phyloP scores from a whole-genome alignment of 2,113 vertebrate genomes.

The Zapus hudsonius region DNA sequence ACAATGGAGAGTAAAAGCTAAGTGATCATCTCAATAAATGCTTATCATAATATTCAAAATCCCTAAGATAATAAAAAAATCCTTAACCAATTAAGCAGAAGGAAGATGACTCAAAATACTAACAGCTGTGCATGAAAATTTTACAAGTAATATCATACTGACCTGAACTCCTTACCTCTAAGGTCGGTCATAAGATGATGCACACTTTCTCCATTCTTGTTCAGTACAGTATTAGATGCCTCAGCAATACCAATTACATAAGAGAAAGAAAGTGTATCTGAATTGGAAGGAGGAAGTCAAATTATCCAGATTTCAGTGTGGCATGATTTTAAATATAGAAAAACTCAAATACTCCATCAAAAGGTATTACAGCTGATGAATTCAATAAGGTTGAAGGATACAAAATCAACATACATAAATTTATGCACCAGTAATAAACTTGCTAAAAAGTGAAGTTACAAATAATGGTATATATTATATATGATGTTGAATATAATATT shows the following conservation, averaged over 20 bases:
- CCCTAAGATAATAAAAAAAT: neutral
- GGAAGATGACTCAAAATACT: neutral
- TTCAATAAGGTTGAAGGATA: neutral
- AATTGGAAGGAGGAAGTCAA: no score
- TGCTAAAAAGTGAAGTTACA: neutral
- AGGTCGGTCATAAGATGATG: neutral
- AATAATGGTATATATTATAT: no score
- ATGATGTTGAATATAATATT: no score
- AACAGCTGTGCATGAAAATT: neutral
- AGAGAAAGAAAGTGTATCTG: neutral
- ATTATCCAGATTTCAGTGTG: no score
- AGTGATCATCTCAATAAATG: neutral
- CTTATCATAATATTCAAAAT: neutral
- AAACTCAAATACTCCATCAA: neutral
- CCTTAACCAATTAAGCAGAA: neutral
- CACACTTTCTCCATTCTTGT: neutral
- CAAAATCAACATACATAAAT: neutral
- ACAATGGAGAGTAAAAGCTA: neutral
- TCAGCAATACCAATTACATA: neutral
- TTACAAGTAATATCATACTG: neutral
- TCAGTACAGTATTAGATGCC: neutral
- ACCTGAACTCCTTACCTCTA: neutral
- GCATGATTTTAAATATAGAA: neutral
- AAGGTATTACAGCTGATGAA: neutral
- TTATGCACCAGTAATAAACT: neutral